phyloP scores from a whole-genome alignment of 2,888 invertebrate species.

The Tholera decimalis region DNA sequence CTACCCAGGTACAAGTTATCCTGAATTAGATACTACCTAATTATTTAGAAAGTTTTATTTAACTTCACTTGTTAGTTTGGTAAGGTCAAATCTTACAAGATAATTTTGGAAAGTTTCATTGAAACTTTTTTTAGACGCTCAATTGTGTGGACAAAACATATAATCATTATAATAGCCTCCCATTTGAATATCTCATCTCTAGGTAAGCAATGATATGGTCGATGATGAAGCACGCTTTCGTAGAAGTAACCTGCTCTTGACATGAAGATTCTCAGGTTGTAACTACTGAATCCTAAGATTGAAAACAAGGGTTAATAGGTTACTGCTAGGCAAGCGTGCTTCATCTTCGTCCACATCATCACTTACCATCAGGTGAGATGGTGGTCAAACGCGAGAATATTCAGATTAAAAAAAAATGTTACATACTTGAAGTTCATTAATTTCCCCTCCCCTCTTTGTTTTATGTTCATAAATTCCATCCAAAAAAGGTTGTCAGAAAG shows the following conservation, averaged over 20 bases:
- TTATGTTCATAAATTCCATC: too few relatives aligned
- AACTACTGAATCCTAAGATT: not conserved
- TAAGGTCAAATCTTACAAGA: conserved; percentile 3
- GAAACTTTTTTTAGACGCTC: not conserved
- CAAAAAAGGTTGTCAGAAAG: too few relatives aligned
- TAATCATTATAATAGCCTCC: too few relatives aligned
- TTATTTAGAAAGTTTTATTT: not conserved
- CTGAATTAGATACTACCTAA: not conserved
- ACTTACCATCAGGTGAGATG: too few relatives aligned
- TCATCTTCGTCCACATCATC: too few relatives aligned
- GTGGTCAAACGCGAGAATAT: too few relatives aligned
- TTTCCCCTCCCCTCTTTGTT: too few relatives aligned
- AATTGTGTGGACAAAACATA: not conserved
- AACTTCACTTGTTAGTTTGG: not conserved
- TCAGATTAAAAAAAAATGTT: too few relatives aligned
- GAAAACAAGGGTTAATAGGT: too few relatives aligned
- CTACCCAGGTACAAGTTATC: not conserved
- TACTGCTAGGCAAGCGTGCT: too few relatives aligned
- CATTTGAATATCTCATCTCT: not conserved
- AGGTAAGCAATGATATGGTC: not conserved
- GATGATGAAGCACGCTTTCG: not conserved
- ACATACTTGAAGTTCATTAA: too few relatives aligned
- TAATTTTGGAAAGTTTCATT: not conserved
- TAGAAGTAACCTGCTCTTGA: not conserved
- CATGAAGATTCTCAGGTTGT: not conserved